These are phyloP conservation scores for Eretmochelys imbricata DNA, from an alignment of 2,113 vertebrate genomes.

Conservation along the genomic window DNA sequence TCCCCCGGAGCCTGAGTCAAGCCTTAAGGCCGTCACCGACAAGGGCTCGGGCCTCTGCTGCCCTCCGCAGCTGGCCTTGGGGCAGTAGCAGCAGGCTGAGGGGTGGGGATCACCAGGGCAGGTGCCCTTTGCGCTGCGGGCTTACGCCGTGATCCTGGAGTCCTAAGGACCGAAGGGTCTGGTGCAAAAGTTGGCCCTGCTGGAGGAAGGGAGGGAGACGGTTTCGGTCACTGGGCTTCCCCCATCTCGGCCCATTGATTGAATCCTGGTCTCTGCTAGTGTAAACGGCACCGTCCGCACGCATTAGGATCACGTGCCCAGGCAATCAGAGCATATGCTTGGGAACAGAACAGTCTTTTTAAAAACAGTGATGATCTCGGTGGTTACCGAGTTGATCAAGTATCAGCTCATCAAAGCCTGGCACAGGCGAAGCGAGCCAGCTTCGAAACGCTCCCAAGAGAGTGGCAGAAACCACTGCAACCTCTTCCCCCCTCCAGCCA, in stretches of 20 bases:
- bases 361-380: no score
- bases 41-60: rapidly evolving
- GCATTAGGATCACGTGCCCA: no score
- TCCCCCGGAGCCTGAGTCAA: not conserved
- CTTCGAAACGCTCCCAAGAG: not conserved
- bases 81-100: not conserved
- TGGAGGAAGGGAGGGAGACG: not conserved
- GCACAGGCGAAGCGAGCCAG: not conserved
- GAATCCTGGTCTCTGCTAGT: no score
- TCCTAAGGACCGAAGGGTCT: no score
- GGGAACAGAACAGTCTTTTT: no score
- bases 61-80: no score
- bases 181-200: no score
- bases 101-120: no score
- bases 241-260: not conserved
- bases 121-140: not conserved
- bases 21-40: not conserved
- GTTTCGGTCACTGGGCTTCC: not conserved
- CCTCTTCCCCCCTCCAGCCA: not conserved
- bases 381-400: no score
- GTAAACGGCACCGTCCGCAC: no score
- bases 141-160: no score
- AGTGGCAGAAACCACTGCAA: not conserved
- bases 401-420: not conserved
- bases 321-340: no score